Percentiles rank a stretch among this genome's conserved stretches.
Conservation (phyloP, 2,113 vertebrate species). For the Ifrita kowaldi region DNA sequence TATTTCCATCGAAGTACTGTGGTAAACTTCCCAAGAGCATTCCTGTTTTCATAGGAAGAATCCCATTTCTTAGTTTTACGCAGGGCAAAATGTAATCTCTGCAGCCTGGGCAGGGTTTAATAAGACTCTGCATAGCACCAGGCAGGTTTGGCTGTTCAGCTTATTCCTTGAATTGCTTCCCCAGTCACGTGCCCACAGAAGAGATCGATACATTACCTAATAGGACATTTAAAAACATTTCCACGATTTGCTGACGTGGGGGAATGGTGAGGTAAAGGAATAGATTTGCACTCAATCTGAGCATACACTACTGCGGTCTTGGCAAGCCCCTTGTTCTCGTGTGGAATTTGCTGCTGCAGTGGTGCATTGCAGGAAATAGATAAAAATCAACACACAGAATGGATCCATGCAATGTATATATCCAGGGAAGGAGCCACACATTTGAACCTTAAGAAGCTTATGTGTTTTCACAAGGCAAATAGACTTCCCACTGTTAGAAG, state of each 20-base stretch:
- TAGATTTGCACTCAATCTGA: conserved; percentile 43
- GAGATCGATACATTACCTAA: conserved; percentile 64
- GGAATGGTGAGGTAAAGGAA: conserved; percentile 40
- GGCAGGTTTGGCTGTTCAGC: not conserved
- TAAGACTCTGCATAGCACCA: not conserved
- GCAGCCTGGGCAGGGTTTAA: not conserved
- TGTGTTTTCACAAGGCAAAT: not conserved
- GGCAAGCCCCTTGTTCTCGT: conserved; percentile 45
- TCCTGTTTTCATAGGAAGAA: not conserved
- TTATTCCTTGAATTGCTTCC: conserved; percentile 18
- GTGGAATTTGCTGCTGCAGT: conserved; percentile 67
- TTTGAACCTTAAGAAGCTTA: not conserved
- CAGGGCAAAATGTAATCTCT: not conserved
- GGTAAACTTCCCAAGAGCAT: not conserved
- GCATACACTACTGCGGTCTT: conserved; percentile 39
- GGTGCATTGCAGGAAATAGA: conserved; percentile 73
- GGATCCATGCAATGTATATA: not conserved
- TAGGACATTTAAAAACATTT: conserved; percentile 58
- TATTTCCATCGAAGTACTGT: not conserved
- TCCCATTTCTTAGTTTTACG: not conserved
- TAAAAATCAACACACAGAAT: conserved; percentile 38
- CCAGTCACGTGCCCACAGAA: not conserved
- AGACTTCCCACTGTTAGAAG: not conserved
- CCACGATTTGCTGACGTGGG: conserved; percentile 56
- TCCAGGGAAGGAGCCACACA: not conserved